These are phyloP conservation scores for Labeo rohita DNA, from an alignment of 2,113 vertebrate species.

Conservation along the genomic window DNA sequence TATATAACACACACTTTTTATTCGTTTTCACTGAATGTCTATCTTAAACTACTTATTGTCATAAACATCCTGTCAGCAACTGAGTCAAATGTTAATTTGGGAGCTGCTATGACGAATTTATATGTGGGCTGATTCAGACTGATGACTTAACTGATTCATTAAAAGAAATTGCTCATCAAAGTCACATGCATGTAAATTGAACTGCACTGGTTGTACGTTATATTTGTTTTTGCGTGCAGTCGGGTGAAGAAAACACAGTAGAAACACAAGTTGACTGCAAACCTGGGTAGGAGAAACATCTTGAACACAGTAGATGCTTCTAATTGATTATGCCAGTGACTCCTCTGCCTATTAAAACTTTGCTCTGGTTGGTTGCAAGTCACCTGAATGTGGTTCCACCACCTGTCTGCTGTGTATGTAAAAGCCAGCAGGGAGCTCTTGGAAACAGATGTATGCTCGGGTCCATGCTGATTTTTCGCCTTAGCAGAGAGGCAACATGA, in stretches of 20 bases:
- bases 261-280: not conserved
- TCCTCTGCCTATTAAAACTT: not conserved
- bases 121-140: not conserved
- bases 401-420: conserved; percentile 37
- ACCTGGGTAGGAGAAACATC: not conserved
- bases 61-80: not conserved
- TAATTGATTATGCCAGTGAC: not conserved
- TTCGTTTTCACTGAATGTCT: not conserved
- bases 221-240: not conserved
- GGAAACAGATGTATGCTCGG: conserved; percentile 45
- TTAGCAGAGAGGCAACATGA: conserved; percentile 34
- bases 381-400: conserved; percentile 15
- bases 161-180: not conserved
- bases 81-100: not conserved
- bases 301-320: not conserved
- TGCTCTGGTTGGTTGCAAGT: not conserved
- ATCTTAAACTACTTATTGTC: not conserved
- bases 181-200: not conserved
- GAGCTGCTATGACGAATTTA: not conserved
- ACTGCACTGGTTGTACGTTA: not conserved
- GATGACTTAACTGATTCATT: not conserved
- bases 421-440: conserved; percentile 31
- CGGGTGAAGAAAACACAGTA: not conserved
- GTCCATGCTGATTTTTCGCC: conserved; percentile 41
- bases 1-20: not conserved